These are phyloP conservation scores for Myotis myotis DNA, from an alignment of 2,797 vertebrate species.

Conservation along the genomic window DNA sequence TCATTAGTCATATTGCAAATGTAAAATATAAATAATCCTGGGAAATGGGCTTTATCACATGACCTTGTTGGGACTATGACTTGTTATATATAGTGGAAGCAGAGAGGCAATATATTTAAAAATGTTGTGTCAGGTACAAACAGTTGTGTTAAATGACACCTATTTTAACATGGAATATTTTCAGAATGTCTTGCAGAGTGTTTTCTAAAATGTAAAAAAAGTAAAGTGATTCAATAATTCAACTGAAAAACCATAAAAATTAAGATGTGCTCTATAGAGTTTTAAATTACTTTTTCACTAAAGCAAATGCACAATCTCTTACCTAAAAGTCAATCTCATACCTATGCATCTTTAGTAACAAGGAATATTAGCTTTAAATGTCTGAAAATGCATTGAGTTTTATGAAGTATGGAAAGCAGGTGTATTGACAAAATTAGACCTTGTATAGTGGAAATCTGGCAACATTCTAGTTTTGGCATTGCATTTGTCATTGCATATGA, in stretches of 20 bases:
- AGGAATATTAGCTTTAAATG: conserved; percentile 6
- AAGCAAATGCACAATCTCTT: background rate
- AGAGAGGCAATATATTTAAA: background rate
- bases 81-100: background rate
- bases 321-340: background rate
- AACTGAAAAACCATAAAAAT: conserved; percentile 12
- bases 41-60: background rate
- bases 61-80: background rate
- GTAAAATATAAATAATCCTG: background rate
- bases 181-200: background rate
- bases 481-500: background rate
- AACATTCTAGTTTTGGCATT: conserved; percentile 7
- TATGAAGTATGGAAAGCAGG: conserved; percentile 4
- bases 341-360: background rate
- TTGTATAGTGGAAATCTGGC: conserved; percentile 5
- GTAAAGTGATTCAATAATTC: background rate
- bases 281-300: conserved; percentile 23
- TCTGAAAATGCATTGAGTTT: background rate
- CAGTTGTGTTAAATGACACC: background rate
- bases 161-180: background rate
- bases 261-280: background rate
- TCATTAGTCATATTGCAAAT: background rate
- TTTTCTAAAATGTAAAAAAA: background rate
- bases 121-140: background rate
- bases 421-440: conserved; percentile 26